Evolutionary conservation across 1,140 invertebrate species (phyloP).

Genomic region (Panagrolaimus sp.): DNA sequence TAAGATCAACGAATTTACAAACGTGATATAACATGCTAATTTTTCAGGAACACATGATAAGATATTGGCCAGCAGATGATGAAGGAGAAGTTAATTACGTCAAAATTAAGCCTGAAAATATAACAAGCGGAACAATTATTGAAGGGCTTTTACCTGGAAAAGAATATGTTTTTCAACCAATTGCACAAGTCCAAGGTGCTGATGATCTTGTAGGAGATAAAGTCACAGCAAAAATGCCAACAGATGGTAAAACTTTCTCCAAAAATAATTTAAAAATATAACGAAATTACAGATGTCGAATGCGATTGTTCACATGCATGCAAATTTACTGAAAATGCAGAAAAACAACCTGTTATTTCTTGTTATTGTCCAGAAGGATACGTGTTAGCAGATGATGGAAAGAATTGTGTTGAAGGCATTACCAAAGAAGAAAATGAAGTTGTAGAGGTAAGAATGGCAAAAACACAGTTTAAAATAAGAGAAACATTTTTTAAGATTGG

Average conservation of each 20-base stretch:
- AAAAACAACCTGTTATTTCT: conserved; percentile 23
- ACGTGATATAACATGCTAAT: neutral
- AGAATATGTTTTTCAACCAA: conserved; percentile 54
- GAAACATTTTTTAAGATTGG: neutral
- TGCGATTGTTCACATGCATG: conserved; percentile 58
- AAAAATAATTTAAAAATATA: neutral
- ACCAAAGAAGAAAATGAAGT: conserved; percentile 17
- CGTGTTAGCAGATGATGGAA: conserved; percentile 41
- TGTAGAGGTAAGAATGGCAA: neutral
- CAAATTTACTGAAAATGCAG: conserved; percentile 41
- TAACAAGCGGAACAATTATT: conserved; percentile 28
- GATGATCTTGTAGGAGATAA: conserved; percentile 37
- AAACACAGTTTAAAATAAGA: neutral
- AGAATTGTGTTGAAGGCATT: conserved; percentile 42
- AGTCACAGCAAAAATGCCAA: conserved; percentile 45
- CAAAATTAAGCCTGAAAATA: conserved; percentile 28
- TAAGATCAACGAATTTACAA: conserved; percentile 12
- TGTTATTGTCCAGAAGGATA: conserved; percentile 55
- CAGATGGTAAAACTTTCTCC: conserved; percentile 34
- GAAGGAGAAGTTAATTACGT: conserved; percentile 28
- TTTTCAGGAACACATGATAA: conserved; percentile 38
- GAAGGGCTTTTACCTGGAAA: conserved; percentile 41
- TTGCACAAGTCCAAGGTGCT: conserved; percentile 44
- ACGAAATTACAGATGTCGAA: conserved; percentile 41
- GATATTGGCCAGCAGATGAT: conserved; percentile 40